Evolutionary conservation across 2,888 invertebrate genomes (phyloP).

Genomic region (Villa cingulata): DNA sequence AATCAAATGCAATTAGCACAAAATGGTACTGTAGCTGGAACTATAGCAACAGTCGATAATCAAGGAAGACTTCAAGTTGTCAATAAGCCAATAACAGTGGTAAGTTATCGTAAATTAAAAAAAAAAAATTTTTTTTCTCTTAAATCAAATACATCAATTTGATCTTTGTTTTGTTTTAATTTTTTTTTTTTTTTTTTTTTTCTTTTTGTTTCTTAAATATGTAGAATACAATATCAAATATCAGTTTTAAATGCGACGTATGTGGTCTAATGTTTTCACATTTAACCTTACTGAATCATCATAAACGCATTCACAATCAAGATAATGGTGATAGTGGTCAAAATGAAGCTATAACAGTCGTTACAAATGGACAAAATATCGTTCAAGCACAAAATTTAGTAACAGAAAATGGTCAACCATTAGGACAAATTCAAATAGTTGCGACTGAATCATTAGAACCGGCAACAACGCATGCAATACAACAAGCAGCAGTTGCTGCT

Average conservation of each 20-base stretch:
- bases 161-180: background rate
- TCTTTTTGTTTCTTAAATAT: conserved; percentile 18
- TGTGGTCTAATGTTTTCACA: conserved; percentile 78
- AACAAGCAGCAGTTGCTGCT: conserved; percentile 17
- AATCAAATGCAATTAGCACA: conserved; percentile 75
- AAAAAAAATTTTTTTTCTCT: no score
- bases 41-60: conserved; percentile 33
- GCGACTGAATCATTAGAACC: conserved; percentile 38
- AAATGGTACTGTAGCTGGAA: conserved; percentile 38
- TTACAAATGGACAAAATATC: conserved; percentile 36
- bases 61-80: conserved; percentile 36
- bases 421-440: conserved; percentile 46
- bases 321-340: conserved; percentile 41
- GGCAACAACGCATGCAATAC: conserved; percentile 15
- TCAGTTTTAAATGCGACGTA: conserved; percentile 78
- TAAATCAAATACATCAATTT: background rate
- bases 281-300: conserved; percentile 67
- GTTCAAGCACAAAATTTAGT: conserved; percentile 35
- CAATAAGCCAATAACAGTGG: conserved; percentile 32
- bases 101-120: background rate
- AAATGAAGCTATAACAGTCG: conserved; percentile 41
- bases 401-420: conserved; percentile 31
- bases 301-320: conserved; percentile 66
- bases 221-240: conserved; percentile 62
- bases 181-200: no score